Percentiles rank a stretch among this genome's conserved stretches.
Evolutionary conservation across 2,797 vertebrate genomes (phyloP).

Genomic region (Craterocephalus amniculus): DNA sequence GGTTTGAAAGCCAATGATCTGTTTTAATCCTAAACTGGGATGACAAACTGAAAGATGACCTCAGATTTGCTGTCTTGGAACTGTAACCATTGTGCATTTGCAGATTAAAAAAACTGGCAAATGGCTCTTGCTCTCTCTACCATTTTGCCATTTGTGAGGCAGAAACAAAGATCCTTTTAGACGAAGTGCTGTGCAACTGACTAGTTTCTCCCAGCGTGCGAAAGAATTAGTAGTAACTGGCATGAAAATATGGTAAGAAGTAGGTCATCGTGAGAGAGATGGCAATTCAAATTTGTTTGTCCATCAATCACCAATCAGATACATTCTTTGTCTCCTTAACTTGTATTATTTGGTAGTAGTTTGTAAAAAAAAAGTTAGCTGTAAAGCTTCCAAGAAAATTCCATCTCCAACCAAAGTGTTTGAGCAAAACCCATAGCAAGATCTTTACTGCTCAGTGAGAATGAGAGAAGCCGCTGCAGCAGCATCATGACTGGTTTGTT

Average conservation of each 20-base stretch:
- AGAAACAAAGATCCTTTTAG: constrained; percentile 20
- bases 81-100: constrained; percentile 25
- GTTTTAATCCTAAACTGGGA: constrained; percentile 3
- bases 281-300: background rate
- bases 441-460: background rate
- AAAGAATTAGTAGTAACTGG: constrained; percentile 5
- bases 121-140: constrained; percentile 1
- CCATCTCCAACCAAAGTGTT: background rate
- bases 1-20: constrained; percentile 13
- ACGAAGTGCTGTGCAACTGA: background rate
- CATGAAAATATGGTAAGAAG: background rate
- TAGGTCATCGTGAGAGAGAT: background rate
- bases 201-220: background rate
- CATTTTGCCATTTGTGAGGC: constrained; percentile 27
- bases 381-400: background rate
- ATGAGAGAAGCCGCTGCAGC: background rate
- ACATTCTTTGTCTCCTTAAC: background rate
- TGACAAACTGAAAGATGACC: constrained; percentile 19
- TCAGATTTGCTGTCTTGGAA: constrained; percentile 28
- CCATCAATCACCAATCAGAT: background rate
- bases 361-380: background rate
- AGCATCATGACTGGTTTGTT: background rate
- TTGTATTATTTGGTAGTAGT: background rate
- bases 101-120: constrained; percentile 31
- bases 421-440: background rate